Base-by-base conservation (phyloP, 2,888 invertebrate genomes). In the Bellardia pandia region DNA sequence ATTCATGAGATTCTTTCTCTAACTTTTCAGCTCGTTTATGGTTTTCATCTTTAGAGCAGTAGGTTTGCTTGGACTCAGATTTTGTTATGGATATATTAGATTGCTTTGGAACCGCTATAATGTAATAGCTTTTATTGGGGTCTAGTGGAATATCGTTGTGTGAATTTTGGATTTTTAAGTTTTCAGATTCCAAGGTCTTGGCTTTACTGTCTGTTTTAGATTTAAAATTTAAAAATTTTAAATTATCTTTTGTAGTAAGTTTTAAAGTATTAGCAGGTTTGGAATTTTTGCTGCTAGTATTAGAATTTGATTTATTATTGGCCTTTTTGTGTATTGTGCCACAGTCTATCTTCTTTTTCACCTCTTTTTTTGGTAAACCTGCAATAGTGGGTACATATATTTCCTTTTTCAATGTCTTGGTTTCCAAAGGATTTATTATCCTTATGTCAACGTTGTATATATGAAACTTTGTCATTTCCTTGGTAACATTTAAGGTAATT, bases 391-490 rank as follows among this genome's bases (percentile, higher is more conserved):
- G 60, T 1, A 68, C 13, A 51, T 74, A 77, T 11, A 16, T 16
- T 66, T 68, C 23, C 11, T 71, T 75, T 16, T 58, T 71, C 5
- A 85, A 6, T 1, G 2, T 11, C 8, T 11, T 37, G n/a, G 6
- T 66, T 11, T 86, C 83, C 5, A n/a, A 16, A 23, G 71, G 37
- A 76, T 79, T 64, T 14, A 37, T 0, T 11, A 71, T 66, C 3
- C 56, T 56, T 1, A 92, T 88, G 68, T 92, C 91, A 33, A 92
- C 92, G 68, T 92, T 92, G 89, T 93, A 94, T 81, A 95, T 93
- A 89, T 94, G 93, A 88, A 95, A 95, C 89, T 94, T 94, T 66
- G 94, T 94, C 11, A 94, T 94, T 89, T 95, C 95, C 89, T 93
- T 93, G 88, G 51, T n/a, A 51, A n/a, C 7, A 89, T 94, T 94